Conservation (phyloP, 2,797 vertebrate genomes). For the Urosaurus nigricauda region DNA sequence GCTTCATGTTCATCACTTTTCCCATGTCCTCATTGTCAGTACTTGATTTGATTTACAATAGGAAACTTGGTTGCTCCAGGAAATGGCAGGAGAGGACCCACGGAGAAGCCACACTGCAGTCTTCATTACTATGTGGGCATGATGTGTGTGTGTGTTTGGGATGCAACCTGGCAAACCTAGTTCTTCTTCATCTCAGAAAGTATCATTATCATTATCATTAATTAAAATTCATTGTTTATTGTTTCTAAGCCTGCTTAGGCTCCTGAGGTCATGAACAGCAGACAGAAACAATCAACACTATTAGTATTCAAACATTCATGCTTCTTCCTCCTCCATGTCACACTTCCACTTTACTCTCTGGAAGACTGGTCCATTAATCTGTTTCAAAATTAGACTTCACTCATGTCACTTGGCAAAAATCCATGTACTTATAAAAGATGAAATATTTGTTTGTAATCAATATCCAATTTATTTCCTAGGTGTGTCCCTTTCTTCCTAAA, state of each 20-base stretch:
- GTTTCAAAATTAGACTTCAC: background rate
- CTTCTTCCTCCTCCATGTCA: background rate
- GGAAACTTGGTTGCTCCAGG: background rate
- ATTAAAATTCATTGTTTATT: no score
- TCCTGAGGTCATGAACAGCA: no score
- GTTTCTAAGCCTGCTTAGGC: no score
- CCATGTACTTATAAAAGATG: background rate
- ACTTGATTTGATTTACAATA: background rate
- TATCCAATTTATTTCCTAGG: conserved; percentile 7
- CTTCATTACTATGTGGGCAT: background rate
- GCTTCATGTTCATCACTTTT: background rate
- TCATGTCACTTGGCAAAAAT: background rate
- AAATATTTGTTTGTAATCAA: background rate
- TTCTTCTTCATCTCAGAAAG: background rate
- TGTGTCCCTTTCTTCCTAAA: background rate
- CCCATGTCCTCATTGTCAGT: background rate
- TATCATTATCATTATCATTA: background rate
- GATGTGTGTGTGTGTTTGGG: background rate
- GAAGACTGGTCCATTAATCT: background rate
- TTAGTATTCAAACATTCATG: background rate
- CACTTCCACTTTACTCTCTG: background rate
- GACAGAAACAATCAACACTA: no score
- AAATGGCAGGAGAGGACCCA: background rate
- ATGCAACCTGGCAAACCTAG: background rate
- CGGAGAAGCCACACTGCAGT: background rate